Conservation (phyloP, 2,888 invertebrate species). For the Tridacna gigas region DNA sequence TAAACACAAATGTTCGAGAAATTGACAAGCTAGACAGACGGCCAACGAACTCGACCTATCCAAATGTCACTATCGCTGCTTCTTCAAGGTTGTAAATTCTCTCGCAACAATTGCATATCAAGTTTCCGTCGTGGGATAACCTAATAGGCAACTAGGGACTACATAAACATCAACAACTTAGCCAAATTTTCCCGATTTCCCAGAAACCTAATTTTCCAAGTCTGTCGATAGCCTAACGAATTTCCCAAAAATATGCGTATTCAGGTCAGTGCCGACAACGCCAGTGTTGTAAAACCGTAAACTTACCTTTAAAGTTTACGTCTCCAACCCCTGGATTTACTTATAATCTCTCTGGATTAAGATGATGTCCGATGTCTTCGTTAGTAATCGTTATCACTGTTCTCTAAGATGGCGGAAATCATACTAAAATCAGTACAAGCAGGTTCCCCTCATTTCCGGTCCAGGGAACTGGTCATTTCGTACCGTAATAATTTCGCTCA, state of each 20-base stretch:
- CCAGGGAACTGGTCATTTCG: no score
- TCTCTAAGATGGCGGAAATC: no score
- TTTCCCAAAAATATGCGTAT: slow-evolving; percentile 9
- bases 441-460: no score
- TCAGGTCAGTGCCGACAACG: background rate
- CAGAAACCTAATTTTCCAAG: slow-evolving; percentile 4
- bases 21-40: background rate
- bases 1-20: no score
- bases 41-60: background rate
- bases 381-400: no score
- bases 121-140: background rate
- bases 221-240: background rate
- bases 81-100: background rate
- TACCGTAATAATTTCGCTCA: no score
- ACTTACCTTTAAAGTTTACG: background rate
- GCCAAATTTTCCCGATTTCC: background rate
- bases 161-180: no score
- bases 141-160: background rate
- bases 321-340: no score
- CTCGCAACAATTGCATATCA: background rate
- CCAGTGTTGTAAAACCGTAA: slow-evolving; percentile 3
- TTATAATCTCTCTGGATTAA: no score
- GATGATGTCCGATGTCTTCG: no score
- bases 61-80: background rate
- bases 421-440: no score